Conservation (phyloP, 2,888 invertebrate species). For the Eurois occulta region DNA sequence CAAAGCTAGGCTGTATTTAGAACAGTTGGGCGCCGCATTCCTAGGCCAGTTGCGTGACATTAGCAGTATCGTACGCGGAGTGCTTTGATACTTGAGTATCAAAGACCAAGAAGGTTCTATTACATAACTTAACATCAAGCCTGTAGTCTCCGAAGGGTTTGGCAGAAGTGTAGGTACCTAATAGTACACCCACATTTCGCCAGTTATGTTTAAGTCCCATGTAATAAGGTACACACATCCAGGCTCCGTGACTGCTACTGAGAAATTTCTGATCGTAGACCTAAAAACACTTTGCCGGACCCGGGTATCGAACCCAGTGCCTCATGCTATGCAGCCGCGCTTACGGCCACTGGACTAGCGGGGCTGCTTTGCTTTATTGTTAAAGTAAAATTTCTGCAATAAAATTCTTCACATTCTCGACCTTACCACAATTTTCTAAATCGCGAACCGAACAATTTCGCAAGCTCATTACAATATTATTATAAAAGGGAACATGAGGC, state of each 20-base stretch:
- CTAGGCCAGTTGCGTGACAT: slow-evolving; percentile 54
- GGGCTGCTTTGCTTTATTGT: not conserved
- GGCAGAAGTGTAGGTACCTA: no score
- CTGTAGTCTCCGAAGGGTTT: no score
- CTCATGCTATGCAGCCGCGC: no score
- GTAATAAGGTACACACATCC: not conserved
- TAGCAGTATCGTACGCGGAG: slow-evolving; percentile 53
- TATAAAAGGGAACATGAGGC: slow-evolving; percentile 27
- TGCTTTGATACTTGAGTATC: slow-evolving; percentile 47
- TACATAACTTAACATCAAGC: no score
- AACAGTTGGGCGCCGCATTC: slow-evolving; percentile 61
- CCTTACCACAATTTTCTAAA: slow-evolving; percentile 36
- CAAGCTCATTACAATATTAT: slow-evolving; percentile 23
- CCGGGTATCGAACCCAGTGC: not conserved
- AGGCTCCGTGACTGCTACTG: not conserved
- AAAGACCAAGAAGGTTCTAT: slow-evolving; percentile 34
- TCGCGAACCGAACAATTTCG: slow-evolving; percentile 15
- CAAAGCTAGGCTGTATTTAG: slow-evolving; percentile 53
- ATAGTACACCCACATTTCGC: no score
- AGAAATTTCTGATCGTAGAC: not conserved
- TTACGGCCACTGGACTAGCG: not conserved
- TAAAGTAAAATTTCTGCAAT: not conserved
- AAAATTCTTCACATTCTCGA: slow-evolving; percentile 17
- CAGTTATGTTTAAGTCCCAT: no score
- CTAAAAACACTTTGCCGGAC: not conserved